These are phyloP conservation scores for Drosophila murphyi DNA, from an alignment of 1,140 invertebrate species.

Conservation along the genomic window DNA sequence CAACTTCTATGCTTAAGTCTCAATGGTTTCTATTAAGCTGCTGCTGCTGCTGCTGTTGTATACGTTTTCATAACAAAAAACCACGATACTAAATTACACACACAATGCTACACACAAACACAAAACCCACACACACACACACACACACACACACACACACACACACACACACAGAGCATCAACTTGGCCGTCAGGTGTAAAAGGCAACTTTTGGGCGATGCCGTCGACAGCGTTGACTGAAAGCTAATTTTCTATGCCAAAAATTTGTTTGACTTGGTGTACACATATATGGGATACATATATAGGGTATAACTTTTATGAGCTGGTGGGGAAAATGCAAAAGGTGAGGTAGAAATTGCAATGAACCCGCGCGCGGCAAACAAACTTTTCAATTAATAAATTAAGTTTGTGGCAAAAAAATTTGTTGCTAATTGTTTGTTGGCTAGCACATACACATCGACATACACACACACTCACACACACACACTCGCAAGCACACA, in stretches of 20 bases:
- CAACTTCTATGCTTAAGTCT: slow-evolving; percentile 20
- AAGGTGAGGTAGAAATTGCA: slow-evolving; percentile 24
- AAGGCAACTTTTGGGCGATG: slow-evolving; percentile 24
- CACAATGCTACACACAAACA: neutral
- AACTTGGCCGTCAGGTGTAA: slow-evolving; percentile 40
- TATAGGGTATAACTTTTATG: slow-evolving; percentile 54
- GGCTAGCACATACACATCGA: slow-evolving; percentile 28
- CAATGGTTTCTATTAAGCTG: slow-evolving; percentile 44
- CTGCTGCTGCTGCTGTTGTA: slow-evolving; percentile 21
- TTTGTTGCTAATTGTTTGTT: slow-evolving; percentile 59
- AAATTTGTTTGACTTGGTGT: slow-evolving; percentile 56
- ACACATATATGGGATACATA: neutral
- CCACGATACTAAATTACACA: slow-evolving; percentile 1
- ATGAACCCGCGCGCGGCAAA: slow-evolving; percentile 44
- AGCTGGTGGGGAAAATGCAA: neutral
- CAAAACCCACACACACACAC: slow-evolving; percentile 1
- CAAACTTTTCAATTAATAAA: slow-evolving; percentile 76
- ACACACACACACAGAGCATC: neutral
- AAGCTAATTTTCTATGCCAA: slow-evolving; percentile 62
- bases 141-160: slow-evolving; percentile 3
- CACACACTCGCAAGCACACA: slow-evolving; percentile 2
- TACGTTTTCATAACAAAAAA: slow-evolving; percentile 27
- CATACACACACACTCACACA: slow-evolving; percentile 25
- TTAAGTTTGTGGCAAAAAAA: slow-evolving; percentile 46
- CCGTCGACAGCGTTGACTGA: slow-evolving; percentile 53